These are phyloP conservation scores for Pagetopsis macropterus DNA, from an alignment of 2,797 vertebrate species.

Conservation along the genomic window DNA sequence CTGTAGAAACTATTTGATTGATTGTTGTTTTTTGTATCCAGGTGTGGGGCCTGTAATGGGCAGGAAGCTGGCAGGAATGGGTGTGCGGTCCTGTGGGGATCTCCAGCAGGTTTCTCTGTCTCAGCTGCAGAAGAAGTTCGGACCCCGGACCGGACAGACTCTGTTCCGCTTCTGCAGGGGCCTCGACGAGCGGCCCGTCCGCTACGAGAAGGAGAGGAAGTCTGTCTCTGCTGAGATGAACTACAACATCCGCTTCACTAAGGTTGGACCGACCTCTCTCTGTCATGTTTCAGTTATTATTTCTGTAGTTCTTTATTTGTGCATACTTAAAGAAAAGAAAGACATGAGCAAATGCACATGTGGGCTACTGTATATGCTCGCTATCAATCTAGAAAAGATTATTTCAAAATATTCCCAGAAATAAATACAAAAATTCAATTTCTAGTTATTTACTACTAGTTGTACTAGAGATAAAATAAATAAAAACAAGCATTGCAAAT, in stretches of 20 bases:
- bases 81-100: slow-evolving; percentile 93
- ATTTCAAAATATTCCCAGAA: no score
- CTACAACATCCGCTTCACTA: slow-evolving; percentile 96
- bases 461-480: no score
- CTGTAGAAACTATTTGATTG: not conserved
- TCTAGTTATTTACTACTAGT: no score
- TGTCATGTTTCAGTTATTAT: not conserved
- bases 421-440: no score
- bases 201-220: slow-evolving; percentile 95
- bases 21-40: slow-evolving; percentile 58
- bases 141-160: slow-evolving; percentile 94
- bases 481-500: no score
- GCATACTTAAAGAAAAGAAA: no score
- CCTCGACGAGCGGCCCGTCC: slow-evolving; percentile 94
- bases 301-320: not conserved
- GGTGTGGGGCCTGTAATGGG: slow-evolving; percentile 96
- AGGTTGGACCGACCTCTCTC: slow-evolving; percentile 27
- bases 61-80: slow-evolving; percentile 89
- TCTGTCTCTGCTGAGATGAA: slow-evolving; percentile 99
- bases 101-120: slow-evolving; percentile 91
- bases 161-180: slow-evolving; percentile 96
- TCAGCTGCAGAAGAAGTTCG: slow-evolving; percentile 95
- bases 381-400: no score
- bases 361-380: no score
- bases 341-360: no score